Conservation (phyloP, 2,888 invertebrate genomes). For the Machimus rusticus region DNA sequence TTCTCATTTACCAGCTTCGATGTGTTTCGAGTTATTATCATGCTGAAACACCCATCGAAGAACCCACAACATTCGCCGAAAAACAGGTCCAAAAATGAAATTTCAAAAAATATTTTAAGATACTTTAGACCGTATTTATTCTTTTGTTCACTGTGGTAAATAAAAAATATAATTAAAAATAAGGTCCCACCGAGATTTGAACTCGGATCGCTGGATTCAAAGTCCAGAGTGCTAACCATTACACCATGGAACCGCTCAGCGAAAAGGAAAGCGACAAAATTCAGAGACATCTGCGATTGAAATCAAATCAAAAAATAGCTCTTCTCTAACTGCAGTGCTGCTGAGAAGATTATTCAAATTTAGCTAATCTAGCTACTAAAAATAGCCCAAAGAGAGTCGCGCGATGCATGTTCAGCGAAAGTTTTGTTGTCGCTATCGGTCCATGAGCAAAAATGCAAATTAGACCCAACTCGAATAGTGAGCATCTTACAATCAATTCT, state of each 20-base stretch:
- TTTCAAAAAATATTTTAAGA: too few species aligned
- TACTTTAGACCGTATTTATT: too few species aligned
- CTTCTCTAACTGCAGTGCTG: not conserved
- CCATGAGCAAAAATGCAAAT: not conserved
- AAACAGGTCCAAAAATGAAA: too few species aligned
- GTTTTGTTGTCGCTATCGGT: not conserved
- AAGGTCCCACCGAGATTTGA: constrained; percentile 45
- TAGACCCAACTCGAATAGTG: not conserved
- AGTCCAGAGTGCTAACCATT: constrained; percentile 45
- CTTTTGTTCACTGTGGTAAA: too few species aligned
- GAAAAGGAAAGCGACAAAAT: not conserved
- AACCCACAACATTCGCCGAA: too few species aligned
- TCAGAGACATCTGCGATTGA: not conserved
- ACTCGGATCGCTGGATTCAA: constrained; percentile 46
- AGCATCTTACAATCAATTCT: not conserved
- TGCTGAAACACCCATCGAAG: too few species aligned
- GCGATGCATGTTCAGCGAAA: not conserved
- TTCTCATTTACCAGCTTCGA: too few species aligned
- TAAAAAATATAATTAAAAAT: not conserved
- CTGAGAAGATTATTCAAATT: not conserved
- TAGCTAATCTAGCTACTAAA: not conserved
- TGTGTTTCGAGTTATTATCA: too few species aligned
- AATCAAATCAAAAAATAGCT: not conserved
- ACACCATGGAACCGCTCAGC: constrained; percentile 40
- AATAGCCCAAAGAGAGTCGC: not conserved